Conservation (phyloP, 2,888 invertebrate species). For the Ethmia dodecea region DNA sequence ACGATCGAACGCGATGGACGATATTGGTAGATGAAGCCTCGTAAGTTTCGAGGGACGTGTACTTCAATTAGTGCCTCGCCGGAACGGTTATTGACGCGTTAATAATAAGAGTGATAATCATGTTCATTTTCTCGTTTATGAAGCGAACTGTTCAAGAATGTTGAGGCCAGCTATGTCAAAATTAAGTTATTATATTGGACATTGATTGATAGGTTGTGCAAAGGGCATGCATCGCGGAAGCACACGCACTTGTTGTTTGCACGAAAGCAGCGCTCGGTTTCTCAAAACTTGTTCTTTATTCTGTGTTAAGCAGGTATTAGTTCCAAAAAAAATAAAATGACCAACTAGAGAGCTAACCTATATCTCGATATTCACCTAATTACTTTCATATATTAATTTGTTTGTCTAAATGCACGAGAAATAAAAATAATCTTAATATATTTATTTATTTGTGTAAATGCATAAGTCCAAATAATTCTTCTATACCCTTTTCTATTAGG, state of each 20-base stretch:
- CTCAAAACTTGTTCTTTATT: too few relatives aligned
- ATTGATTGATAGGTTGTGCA: slow-evolving; percentile 61
- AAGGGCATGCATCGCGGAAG: slow-evolving; percentile 61
- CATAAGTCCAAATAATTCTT: too few relatives aligned
- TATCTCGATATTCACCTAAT: too few relatives aligned
- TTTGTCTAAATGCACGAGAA: too few relatives aligned
- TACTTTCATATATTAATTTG: too few relatives aligned
- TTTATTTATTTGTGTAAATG: too few relatives aligned
- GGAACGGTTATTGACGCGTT: slow-evolving; percentile 45
- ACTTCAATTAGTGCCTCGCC: slow-evolving; percentile 21
- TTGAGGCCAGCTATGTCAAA: slow-evolving; percentile 48
- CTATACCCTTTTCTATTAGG: too few relatives aligned
- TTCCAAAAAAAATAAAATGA: too few relatives aligned
- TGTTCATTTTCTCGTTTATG: slow-evolving; percentile 55
- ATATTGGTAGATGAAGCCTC: slow-evolving; percentile 57
- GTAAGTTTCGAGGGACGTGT: slow-evolving; percentile 43
- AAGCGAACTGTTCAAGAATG: slow-evolving; percentile 42
- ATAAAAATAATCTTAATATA: too few relatives aligned
- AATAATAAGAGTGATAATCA: slow-evolving; percentile 33
- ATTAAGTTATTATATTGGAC: slow-evolving; percentile 71
- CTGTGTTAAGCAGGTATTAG: too few relatives aligned
- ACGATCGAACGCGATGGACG: slow-evolving; percentile 53
- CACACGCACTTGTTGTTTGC: slow-evolving; percentile 49
- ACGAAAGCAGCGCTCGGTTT: too few relatives aligned
- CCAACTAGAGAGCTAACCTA: too few relatives aligned